phyloP scores from a whole-genome alignment of 2,113 vertebrate species.

The Xenotilapia longispinis region DNA sequence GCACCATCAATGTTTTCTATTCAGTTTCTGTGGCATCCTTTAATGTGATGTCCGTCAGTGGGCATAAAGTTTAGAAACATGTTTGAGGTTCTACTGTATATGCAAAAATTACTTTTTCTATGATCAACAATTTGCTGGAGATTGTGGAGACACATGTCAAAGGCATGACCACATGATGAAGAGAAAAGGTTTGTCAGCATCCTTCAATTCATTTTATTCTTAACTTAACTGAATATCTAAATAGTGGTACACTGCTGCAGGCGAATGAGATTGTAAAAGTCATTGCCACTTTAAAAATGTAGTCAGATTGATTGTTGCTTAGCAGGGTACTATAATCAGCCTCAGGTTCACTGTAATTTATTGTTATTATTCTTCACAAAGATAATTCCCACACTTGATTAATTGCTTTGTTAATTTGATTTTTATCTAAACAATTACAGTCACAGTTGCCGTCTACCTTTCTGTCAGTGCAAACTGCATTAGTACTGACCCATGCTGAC shows the following conservation, averaged over 20 bases:
- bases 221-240: background rate
- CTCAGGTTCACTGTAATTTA: background rate
- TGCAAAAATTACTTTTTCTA: background rate
- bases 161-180: background rate
- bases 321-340: background rate
- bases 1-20: background rate
- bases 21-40: background rate
- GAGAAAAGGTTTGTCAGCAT: background rate
- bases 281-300: background rate
- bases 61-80: background rate
- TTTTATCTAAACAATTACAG: background rate
- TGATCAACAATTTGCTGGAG: background rate
- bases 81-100: background rate
- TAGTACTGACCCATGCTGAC: background rate
- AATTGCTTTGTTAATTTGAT: slow-evolving; percentile 13
- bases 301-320: background rate
- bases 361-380: background rate
- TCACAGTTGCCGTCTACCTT: background rate
- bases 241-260: background rate
- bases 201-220: background rate
- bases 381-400: slow-evolving; percentile 7
- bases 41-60: background rate
- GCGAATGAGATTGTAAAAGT: background rate
- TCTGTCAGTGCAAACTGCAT: background rate
- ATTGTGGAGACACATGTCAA: background rate